A percentile compares a stretch with the other conserved stretches of the same genome.
These are phyloP conservation scores for Chrysocyon brachyurus DNA, from an alignment of 2,797 vertebrate genomes.

Conservation along the genomic window DNA sequence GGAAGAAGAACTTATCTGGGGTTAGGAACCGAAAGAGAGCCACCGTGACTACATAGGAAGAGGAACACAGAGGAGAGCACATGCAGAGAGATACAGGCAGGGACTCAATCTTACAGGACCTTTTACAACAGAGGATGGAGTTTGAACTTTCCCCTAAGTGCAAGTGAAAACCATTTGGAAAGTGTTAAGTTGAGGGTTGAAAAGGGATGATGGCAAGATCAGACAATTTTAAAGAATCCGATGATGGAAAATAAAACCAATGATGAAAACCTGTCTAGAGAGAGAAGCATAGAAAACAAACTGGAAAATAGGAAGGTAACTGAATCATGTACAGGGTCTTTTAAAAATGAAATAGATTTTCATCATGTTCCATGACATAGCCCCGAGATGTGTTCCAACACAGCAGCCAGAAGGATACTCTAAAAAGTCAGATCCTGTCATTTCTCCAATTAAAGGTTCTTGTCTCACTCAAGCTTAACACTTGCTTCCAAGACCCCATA, in stretches of 20 bases:
- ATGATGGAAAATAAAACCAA: conserved; percentile 16
- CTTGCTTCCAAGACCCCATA: background rate
- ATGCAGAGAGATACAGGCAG: background rate
- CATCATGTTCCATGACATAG: background rate
- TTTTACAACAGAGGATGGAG: background rate
- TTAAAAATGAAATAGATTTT: background rate
- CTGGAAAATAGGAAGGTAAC: background rate
- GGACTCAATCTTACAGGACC: background rate
- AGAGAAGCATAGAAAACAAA: background rate
- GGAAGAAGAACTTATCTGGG: background rate
- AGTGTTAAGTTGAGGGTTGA: background rate
- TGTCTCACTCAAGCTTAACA: background rate
- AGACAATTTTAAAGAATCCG: background rate
- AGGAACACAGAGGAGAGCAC: background rate
- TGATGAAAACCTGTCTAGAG: background rate
- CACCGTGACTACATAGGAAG: background rate
- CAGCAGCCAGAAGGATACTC: background rate
- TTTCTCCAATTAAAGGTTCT: background rate
- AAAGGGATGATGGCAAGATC: background rate
- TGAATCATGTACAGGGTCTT: background rate
- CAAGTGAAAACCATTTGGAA: background rate
- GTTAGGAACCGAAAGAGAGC: background rate
- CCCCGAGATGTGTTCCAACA: background rate
- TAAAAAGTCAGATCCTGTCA: background rate
- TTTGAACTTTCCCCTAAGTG: background rate